Conservation (phyloP, 2,113 vertebrate genomes). For the Mus spicilegus region DNA sequence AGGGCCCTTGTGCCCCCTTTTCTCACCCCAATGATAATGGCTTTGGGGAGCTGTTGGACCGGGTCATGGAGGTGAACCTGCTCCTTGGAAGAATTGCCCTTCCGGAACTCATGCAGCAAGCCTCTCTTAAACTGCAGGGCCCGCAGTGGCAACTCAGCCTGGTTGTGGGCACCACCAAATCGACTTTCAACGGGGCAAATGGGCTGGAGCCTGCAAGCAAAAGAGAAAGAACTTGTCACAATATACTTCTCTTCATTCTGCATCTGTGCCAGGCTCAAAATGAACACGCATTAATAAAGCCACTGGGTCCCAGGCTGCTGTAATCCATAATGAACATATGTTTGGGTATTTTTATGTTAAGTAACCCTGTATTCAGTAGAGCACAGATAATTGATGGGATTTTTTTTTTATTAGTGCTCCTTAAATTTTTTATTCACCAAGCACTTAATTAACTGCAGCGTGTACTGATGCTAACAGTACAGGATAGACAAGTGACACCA, state of each 20-base stretch:
- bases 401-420: slow-evolving; percentile 72
- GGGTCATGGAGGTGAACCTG: slow-evolving; percentile 93
- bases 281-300: slow-evolving; percentile 28
- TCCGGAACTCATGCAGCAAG: slow-evolving; percentile 92
- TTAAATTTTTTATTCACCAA: slow-evolving; percentile 77
- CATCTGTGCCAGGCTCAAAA: background rate
- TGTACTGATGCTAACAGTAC: slow-evolving; percentile 60
- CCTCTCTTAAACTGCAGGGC: slow-evolving; percentile 94
- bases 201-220: slow-evolving; percentile 91
- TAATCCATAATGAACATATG: slow-evolving; percentile 27
- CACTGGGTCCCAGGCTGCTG: background rate
- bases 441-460: slow-evolving; percentile 68
- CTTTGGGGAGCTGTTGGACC: slow-evolving; percentile 95
- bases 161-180: slow-evolving; percentile 82
- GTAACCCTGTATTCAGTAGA: slow-evolving; percentile 36
- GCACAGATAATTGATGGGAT: slow-evolving; percentile 65
- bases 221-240: slow-evolving; percentile 47
- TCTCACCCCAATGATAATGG: slow-evolving; percentile 97
- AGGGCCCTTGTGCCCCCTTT: slow-evolving; percentile 97
- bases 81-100: slow-evolving; percentile 93
- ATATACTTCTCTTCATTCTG: slow-evolving; percentile 11
- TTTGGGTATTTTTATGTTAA: slow-evolving; percentile 72
- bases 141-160: slow-evolving; percentile 91
- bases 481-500: slow-evolving; percentile 65
- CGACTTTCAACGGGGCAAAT: slow-evolving; percentile 93